Base-by-base conservation (phyloP, 2,113 vertebrate species). In the Oceanodroma tethys region DNA sequence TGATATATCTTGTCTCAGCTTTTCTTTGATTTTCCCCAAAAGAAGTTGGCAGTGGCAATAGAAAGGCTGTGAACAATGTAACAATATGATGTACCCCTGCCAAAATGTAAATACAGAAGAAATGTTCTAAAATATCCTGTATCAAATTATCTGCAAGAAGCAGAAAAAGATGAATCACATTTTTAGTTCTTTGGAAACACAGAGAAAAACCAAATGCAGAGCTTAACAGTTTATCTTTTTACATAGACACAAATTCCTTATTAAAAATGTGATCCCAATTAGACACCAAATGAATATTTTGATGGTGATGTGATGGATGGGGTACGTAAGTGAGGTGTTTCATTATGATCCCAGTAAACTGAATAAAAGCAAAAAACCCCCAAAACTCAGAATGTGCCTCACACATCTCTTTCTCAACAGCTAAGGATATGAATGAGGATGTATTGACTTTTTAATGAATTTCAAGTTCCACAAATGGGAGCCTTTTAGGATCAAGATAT, bases 31-130 rank as follows among this genome's bases (percentile, higher is more conserved):
- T 98, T 98, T 91, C 89, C 92, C 79, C 71, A 85, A 82, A 96
- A 97, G 76, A 96, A 96, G 71, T 84, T 97, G 96, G 95, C 97
- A 97, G 50, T 50, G 78, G 96, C 89, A 92, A 86, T 36, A 97
- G 95, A 95, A 97, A 96, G 95, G 63, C 71, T 95, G 62, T 95
- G 96, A 97, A 98, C 96, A 97, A 96, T 95, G 90, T 71, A 92
- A 94, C 81, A 75, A 97, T 98, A 78, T 42, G 42, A 81, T 68
- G 25, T 59, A 56, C 55, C 86, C 2, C 1, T 96, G 97, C 97
- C 97, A 98, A 98, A 96, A 96, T 90, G 78, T 95, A 97, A 97
- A 97, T 95, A 96, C 84, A 96, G 92, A 97, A 96, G 90, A 98
- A 97, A 92, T 95, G 47, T 83, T 93, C 86, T 94, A 70, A 97